Evolutionary conservation across 2,888 invertebrate genomes (phyloP).

Genomic region (Aporophyla lueneburgensis): DNA sequence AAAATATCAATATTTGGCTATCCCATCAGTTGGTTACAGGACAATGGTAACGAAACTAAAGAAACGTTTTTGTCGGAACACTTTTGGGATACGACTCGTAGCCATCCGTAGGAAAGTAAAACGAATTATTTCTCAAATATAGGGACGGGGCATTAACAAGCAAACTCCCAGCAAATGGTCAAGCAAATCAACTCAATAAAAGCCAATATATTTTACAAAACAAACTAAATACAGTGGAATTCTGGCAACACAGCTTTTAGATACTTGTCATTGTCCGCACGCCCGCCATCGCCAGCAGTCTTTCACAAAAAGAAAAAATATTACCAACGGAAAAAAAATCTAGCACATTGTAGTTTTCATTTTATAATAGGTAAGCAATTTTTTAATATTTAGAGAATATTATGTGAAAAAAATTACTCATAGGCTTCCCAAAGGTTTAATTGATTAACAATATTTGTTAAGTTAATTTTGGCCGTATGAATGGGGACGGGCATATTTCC

Average conservation of each 20-base stretch:
- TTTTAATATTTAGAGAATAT: background rate
- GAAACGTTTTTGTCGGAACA: too few relatives aligned
- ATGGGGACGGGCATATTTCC: conserved; percentile 4
- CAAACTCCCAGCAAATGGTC: too few relatives aligned
- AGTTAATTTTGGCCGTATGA: background rate
- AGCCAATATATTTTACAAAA: background rate
- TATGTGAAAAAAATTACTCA: background rate
- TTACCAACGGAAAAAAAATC: background rate
- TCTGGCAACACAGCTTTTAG: conserved; percentile 5
- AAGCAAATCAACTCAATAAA: background rate
- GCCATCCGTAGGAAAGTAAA: too few relatives aligned
- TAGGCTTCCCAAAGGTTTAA: background rate
- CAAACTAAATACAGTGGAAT: too few relatives aligned
- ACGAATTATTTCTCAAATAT: too few relatives aligned
- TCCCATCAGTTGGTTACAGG: too few relatives aligned
- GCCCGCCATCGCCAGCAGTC: too few relatives aligned
- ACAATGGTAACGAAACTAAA: too few relatives aligned
- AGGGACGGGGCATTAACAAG: too few relatives aligned
- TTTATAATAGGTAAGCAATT: too few relatives aligned
- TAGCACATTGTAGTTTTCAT: background rate
- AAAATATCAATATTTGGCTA: too few relatives aligned
- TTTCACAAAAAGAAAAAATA: background rate
- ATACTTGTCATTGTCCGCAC: background rate
- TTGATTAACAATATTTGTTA: background rate
- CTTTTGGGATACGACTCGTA: too few relatives aligned